Percentiles rank a stretch among this genome's conserved stretches.
These are phyloP conservation scores for Scleropages formosus DNA, from an alignment of 2,797 vertebrate species.

Conservation along the genomic window DNA sequence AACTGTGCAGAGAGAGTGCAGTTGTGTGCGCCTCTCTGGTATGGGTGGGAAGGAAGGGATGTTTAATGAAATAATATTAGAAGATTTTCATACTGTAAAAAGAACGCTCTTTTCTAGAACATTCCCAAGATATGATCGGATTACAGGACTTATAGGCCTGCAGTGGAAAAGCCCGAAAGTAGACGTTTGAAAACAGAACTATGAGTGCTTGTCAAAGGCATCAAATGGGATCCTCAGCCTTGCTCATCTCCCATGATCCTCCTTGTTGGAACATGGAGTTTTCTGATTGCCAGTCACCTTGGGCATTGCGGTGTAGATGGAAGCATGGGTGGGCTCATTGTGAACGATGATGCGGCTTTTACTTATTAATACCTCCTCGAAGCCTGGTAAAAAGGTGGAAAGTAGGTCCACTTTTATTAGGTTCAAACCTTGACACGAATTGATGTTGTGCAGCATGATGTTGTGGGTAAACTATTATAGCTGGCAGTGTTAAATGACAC, in stretches of 20 bases:
- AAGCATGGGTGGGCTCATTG: background rate
- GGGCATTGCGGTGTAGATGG: background rate
- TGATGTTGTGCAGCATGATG: conserved; percentile 49
- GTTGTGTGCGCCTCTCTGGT: conserved; percentile 14
- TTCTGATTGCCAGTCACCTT: background rate
- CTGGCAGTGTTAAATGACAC: conserved; percentile 47
- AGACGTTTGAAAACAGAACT: background rate
- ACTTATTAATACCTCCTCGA: background rate
- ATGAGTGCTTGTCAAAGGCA: background rate
- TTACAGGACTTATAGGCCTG: background rate
- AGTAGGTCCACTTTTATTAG: conserved; percentile 1
- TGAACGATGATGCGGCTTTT: background rate
- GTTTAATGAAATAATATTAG: conserved; percentile 7
- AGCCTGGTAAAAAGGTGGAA: conserved; percentile 7
- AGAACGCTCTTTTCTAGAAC: background rate
- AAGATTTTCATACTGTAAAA: background rate
- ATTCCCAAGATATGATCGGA: conserved; percentile 11
- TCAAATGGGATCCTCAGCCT: background rate
- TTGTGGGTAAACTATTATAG: conserved; percentile 42
- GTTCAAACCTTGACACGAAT: conserved; percentile 1
- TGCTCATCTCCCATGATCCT: conserved; percentile 10
- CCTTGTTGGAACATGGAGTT: background rate
- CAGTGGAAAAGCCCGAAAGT: background rate
- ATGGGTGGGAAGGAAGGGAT: background rate
- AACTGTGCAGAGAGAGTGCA: conserved; percentile 15